Conservation (phyloP, 2,888 invertebrate species). For the Pristionchus fissidentatus region DNA sequence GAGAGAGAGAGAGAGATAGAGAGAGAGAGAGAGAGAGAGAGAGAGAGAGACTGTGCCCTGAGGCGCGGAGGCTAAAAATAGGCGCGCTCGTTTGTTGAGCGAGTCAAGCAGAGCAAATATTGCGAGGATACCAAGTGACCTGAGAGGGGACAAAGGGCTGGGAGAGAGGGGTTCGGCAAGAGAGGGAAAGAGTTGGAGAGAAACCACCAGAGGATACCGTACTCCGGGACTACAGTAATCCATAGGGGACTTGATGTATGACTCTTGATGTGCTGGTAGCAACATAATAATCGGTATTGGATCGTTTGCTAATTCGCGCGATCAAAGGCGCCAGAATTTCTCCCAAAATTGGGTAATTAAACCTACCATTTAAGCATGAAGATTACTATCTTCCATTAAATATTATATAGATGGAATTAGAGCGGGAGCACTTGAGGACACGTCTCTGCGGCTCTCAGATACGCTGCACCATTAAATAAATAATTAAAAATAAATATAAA, state of each 20-base stretch:
- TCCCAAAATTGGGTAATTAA: too few relatives aligned
- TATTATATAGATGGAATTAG: too few relatives aligned
- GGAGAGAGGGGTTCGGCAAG: not conserved
- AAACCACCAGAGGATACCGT: not conserved
- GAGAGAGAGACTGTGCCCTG: not conserved
- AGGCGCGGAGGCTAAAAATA: constrained; percentile 33
- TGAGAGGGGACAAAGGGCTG: not conserved
- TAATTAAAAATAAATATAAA: too few relatives aligned
- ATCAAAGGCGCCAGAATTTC: too few relatives aligned
- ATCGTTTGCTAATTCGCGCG: too few relatives aligned
- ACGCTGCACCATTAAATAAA: too few relatives aligned
- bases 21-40: constrained; percentile 11
- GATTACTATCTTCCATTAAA: too few relatives aligned
- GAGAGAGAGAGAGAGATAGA: not conserved
- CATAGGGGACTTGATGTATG: not conserved
- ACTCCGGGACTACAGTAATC: not conserved
- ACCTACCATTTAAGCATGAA: too few relatives aligned
- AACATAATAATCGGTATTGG: not conserved
- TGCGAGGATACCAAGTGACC: constrained; percentile 4
- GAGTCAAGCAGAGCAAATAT: constrained; percentile 40
- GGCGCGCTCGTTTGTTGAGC: constrained; percentile 20
- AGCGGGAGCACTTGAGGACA: too few relatives aligned
- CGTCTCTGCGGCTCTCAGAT: too few relatives aligned
- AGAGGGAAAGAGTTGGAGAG: not conserved
- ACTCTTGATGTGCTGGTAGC: not conserved